Evolutionary conservation across 2,888 invertebrate genomes (phyloP).

Genomic region (Epistrophe eligans): DNA sequence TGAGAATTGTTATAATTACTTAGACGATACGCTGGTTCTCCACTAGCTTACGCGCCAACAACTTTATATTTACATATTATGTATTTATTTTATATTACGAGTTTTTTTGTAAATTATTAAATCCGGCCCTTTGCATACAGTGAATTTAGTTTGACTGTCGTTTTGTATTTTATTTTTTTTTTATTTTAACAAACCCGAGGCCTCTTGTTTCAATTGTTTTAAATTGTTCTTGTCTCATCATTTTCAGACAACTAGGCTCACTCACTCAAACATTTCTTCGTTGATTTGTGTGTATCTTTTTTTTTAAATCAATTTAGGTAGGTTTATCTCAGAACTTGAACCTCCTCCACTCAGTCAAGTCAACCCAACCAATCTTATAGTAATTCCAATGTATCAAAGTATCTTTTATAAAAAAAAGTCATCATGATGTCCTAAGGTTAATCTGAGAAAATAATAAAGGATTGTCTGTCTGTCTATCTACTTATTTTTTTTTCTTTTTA

Average conservation of each 20-base stretch:
- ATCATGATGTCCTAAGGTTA: slow-evolving; percentile 30
- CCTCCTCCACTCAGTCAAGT: no score
- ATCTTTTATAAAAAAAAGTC: not conserved
- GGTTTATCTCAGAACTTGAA: not conserved
- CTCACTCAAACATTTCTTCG: slow-evolving; percentile 5
- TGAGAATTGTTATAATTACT: no score
- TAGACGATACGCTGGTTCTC: no score
- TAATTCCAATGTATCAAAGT: not conserved
- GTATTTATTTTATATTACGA: no score
- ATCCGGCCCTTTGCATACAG: not conserved
- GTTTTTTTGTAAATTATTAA: no score
- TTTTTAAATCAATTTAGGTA: not conserved
- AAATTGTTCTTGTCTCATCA: slow-evolving; percentile 41
- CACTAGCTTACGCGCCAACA: no score
- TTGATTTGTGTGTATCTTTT: slow-evolving; percentile 4
- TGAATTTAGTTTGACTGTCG: not conserved
- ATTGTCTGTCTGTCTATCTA: not conserved
- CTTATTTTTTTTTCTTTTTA: not conserved
- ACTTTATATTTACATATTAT: no score
- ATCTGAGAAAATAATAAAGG: slow-evolving; percentile 12
- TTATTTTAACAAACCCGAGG: slow-evolving; percentile 8
- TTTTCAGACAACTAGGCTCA: slow-evolving; percentile 30
- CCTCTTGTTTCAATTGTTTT: slow-evolving; percentile 61
- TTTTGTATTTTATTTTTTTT: not conserved
- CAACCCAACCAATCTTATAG: not conserved